Percentiles rank a stretch among this genome's conserved stretches.
Conservation (phyloP, 2,113 vertebrate genomes). For the Bos indicus region DNA sequence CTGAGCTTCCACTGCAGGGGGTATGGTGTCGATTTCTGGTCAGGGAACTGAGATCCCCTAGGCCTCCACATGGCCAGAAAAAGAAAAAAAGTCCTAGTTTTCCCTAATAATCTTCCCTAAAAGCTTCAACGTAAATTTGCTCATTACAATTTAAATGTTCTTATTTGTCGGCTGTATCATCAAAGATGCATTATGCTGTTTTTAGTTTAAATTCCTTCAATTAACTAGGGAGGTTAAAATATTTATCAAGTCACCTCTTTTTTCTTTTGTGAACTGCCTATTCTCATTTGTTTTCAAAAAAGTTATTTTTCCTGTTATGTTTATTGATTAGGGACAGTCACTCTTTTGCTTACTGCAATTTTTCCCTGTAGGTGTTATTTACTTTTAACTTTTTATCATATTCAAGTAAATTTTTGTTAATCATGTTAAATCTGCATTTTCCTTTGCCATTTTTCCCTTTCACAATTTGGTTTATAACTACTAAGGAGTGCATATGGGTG, state of each 20-base stretch:
- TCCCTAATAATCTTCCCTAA: background rate
- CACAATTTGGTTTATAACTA: background rate
- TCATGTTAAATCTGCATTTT: background rate
- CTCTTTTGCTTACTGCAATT: background rate
- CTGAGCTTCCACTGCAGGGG: background rate
- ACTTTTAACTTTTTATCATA: background rate
- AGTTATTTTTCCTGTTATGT: background rate
- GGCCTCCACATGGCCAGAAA: background rate
- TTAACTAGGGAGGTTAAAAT: background rate
- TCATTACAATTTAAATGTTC: background rate
- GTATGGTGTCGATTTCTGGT: background rate
- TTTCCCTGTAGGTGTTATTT: background rate
- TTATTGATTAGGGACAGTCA: background rate
- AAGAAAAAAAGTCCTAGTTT: background rate
- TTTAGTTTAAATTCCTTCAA: slow-evolving; percentile 5
- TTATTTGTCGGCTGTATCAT: background rate
- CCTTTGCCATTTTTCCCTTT: background rate
- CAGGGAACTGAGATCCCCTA: background rate
- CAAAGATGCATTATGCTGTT: background rate
- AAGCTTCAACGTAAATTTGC: background rate
- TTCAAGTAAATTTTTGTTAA: background rate
- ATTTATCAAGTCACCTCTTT: background rate
- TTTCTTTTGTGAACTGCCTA: background rate
- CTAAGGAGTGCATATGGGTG: background rate
- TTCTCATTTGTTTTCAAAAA: background rate